Base-by-base conservation (phyloP, 2,797 vertebrate species). In the Helostoma temminkii region DNA sequence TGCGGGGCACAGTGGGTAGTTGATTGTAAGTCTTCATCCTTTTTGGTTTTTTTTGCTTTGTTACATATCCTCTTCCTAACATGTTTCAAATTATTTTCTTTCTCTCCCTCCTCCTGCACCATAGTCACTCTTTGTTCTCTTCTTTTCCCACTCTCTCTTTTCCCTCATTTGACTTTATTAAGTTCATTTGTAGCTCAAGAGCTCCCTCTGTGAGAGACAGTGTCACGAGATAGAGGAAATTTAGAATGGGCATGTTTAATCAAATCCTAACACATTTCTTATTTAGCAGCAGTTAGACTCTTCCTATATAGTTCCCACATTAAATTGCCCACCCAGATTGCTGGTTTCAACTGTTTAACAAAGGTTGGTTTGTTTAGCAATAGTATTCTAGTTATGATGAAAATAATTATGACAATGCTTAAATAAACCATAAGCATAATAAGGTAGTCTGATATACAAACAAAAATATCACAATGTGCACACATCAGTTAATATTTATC, bases 191-290 rank as follows among this genome's bases (percentile, higher is more conserved):
- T 64, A 82, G 92, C 74, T 91, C 93, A 92, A 93, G 77, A 94
- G 94, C 94, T 91, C 93, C 94, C 92, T 93, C 94, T 93, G 85
- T 88, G 84, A 93, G 88, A 78, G 58, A 76, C 6, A 58, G 21
- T 25, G 52, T 41, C 75, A 58, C 59, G 65, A 66, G 66, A 78
- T 60, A 83, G 58, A 81, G 70, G 19, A 25, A 49, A 19, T 56
- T 57, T 64, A 55, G 12, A 48, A 56, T 41, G 53, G 66, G 5
- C 61, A 70, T 69, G 69, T 82, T 75, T 74, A 82, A 53, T 79
- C 37, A 50, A 74, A 71, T 28, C 32, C 7, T 30, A 24, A 18
- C 28, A 41, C 4, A 25, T 11, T n/a, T 10, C 24, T 11, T 42
- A 24, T 42, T 2, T 12, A 2, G 2, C 16, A 26, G n/a, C 55